phyloP scores from a whole-genome alignment of 2,797 vertebrate genomes.

The Dendrocincla tyrannina region DNA sequence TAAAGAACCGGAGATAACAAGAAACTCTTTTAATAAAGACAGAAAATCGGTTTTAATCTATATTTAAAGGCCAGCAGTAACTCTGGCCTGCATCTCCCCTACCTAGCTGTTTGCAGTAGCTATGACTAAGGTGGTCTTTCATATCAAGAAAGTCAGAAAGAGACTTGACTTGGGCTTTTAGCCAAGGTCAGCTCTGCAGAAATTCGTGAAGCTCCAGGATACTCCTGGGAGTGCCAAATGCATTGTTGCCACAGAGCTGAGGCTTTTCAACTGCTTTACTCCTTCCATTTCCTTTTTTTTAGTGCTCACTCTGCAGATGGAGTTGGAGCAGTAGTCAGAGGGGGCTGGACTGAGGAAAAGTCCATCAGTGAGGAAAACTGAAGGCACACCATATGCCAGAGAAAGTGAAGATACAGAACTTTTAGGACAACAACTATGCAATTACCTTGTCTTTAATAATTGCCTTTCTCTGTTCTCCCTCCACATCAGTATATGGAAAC shows the following conservation, averaged over 20 bases:
- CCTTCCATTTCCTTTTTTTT: not conserved
- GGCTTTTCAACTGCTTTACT: not conserved
- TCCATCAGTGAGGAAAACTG: not conserved
- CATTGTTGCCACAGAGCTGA: not conserved
- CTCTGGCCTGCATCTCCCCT: not conserved
- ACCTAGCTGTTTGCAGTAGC: not conserved
- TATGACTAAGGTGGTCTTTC: accelerated
- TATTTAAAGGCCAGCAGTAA: not conserved
- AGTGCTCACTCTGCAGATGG: not conserved
- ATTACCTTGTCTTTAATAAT: not conserved
- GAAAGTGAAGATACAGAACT: not conserved
- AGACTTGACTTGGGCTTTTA: not conserved
- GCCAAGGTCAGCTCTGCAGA: not conserved
- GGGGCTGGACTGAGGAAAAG: not conserved
- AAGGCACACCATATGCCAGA: not conserved
- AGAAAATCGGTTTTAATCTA: not conserved
- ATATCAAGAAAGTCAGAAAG: not conserved
- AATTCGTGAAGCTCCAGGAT: not conserved
- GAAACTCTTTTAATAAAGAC: not conserved
- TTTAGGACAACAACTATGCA: not conserved
- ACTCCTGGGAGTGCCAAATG: not conserved
- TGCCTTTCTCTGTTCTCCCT: not conserved
- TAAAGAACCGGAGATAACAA: not conserved
- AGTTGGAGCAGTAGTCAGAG: not conserved
- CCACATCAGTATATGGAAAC: not conserved